Conservation (phyloP, 2,888 invertebrate genomes). For the Aplocera efformata region DNA sequence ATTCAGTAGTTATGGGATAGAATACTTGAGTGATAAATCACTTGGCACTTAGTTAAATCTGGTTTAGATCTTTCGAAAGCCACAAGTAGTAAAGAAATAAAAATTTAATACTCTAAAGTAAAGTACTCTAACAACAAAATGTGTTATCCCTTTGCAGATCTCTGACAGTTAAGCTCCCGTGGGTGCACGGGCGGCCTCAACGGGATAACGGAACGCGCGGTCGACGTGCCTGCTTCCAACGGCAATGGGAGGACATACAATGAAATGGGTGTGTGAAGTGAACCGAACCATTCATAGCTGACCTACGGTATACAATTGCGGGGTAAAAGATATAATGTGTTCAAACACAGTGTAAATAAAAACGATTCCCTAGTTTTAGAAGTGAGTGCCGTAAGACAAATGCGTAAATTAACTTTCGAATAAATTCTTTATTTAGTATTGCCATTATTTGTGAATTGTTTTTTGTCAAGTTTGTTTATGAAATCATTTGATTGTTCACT, state of each 20-base stretch:
- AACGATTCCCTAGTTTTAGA: conserved; percentile 11
- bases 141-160: conserved; percentile 48
- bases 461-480: too few relatives aligned
- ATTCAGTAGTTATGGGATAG: too few relatives aligned
- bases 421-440: not conserved
- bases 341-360: conserved; percentile 19
- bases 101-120: too few relatives aligned
- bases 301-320: too few relatives aligned
- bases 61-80: too few relatives aligned
- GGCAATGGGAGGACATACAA: conserved; percentile 58
- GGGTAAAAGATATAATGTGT: not conserved
- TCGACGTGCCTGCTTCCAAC: conserved; percentile 47
- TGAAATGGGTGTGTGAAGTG: conserved; percentile 62
- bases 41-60: too few relatives aligned
- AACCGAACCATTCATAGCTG: conserved; percentile 1
- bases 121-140: too few relatives aligned
- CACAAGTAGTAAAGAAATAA: too few relatives aligned
- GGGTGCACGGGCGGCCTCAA: conserved; percentile 67
- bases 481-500: conserved; percentile 11
- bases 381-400: conserved; percentile 13
- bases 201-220: conserved; percentile 66
- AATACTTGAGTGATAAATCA: too few relatives aligned
- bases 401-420: conserved; percentile 15
- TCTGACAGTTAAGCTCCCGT: conserved; percentile 78
- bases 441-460: too few relatives aligned